Percentiles rank a stretch among this genome's conserved stretches.
Evolutionary conservation across 2,797 vertebrate genomes (phyloP).

Genomic region (Meriones psammophilus): DNA sequence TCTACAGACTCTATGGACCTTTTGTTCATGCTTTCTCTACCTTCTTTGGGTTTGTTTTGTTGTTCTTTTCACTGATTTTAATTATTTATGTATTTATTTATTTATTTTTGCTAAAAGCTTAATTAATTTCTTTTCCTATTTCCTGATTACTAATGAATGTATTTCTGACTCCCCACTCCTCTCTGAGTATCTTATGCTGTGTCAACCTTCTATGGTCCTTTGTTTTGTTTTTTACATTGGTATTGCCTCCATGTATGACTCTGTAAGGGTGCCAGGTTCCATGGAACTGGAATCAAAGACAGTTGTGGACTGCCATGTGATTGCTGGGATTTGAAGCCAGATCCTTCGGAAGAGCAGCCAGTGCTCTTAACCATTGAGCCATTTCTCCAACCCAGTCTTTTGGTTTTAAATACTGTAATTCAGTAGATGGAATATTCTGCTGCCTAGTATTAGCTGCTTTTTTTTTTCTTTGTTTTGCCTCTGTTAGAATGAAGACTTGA

Average conservation of each 20-base stretch:
- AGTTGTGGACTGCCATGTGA: no score
- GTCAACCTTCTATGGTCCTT: neutral
- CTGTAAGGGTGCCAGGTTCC: no score
- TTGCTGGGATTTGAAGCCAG: no score
- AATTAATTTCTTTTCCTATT: slow-evolving; percentile 39
- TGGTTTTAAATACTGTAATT: slow-evolving; percentile 30
- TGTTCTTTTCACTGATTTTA: slow-evolving; percentile 39
- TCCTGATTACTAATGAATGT: slow-evolving; percentile 62
- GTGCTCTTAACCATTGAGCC: no score
- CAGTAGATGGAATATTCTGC: neutral
- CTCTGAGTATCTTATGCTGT: neutral
- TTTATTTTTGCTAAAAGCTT: neutral
- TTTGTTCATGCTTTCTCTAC: neutral
- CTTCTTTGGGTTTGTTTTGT: slow-evolving; percentile 6
- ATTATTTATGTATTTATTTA: no score
- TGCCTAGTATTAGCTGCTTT: neutral
- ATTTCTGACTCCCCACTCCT: neutral
- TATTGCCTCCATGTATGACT: no score
- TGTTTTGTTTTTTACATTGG: no score
- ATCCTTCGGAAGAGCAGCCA: no score
- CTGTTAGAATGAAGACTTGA: neutral
- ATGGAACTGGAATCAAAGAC: no score
- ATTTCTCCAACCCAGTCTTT: neutral
- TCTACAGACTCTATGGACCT: neutral
- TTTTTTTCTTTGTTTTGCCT: neutral